These are phyloP conservation scores for Tursiops truncatus DNA, from an alignment of 2,113 vertebrate genomes.

Conservation along the genomic window DNA sequence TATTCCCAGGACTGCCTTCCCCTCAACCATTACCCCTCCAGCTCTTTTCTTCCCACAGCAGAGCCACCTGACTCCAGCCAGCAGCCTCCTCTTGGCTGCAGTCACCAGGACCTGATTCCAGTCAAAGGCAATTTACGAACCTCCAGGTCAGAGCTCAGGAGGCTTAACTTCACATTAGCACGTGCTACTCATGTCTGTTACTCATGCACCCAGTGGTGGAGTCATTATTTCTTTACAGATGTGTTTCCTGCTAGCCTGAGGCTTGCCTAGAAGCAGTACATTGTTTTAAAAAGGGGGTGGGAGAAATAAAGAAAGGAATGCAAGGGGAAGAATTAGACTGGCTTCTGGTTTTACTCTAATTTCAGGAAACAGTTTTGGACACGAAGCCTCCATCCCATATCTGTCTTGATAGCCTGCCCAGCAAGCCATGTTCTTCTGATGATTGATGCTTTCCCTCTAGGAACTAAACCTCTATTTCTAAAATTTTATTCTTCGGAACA, in stretches of 20 bases:
- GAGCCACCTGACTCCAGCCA: neutral
- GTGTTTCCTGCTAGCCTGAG: neutral
- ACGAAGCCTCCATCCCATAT: neutral
- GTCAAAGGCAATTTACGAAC: neutral
- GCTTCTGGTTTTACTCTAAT: neutral
- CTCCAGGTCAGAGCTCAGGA: neutral
- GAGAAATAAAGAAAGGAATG: neutral
- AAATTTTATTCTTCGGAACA: neutral
- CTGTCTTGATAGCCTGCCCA: neutral
- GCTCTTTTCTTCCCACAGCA: neutral
- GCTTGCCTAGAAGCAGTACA: neutral
- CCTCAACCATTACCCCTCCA: neutral
- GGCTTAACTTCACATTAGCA: neutral
- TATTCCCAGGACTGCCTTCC: neutral
- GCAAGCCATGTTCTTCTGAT: neutral
- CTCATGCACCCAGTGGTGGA: neutral
- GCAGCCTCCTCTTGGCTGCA: neutral
- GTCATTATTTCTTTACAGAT: neutral
- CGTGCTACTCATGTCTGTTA: neutral
- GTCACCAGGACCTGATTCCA: neutral
- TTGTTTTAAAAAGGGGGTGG: neutral
- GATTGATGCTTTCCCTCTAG: neutral
- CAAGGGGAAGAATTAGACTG: neutral
- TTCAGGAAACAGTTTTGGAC: neutral
- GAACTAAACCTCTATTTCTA: neutral